A percentile compares a stretch with the other conserved stretches of the same genome.
phyloP scores from a whole-genome alignment of 1,140 invertebrate genomes.

The Chelonus insularis region DNA sequence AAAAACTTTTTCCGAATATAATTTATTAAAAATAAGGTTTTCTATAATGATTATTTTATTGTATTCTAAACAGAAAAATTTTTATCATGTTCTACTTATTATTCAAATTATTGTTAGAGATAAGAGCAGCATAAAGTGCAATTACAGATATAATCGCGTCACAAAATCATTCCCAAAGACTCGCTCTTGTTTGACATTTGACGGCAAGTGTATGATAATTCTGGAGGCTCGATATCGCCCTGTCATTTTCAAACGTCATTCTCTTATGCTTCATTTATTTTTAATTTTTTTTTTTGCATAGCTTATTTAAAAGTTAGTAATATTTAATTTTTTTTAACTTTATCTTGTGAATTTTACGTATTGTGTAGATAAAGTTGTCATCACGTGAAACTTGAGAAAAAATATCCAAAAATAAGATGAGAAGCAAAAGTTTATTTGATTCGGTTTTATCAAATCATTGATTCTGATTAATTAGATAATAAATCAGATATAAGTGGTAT shows the following conservation, averaged over 20 bases:
- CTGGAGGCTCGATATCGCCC: conserved; percentile 22
- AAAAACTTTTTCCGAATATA: no score
- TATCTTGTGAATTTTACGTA: no score
- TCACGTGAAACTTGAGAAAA: no score
- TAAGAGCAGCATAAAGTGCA: conserved; percentile 6
- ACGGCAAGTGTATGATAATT: conserved; percentile 14
- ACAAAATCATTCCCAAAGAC: conserved; percentile 1
- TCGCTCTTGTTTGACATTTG: conserved; percentile 6
- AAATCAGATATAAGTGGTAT: no score
- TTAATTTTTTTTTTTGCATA: conserved; percentile 15
- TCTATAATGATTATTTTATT: no score
- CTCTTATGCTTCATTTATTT: neutral
- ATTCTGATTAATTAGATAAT: no score
- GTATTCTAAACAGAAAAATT: no score
- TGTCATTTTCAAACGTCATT: conserved; percentile 22
- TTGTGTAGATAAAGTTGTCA: no score
- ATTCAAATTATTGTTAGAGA: conserved; percentile 8
- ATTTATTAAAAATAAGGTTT: no score
- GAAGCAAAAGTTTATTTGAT: no score
- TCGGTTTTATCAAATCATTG: no score
- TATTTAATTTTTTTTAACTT: neutral
- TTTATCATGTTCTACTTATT: conserved; percentile 3
- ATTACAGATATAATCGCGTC: neutral
- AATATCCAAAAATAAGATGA: no score
- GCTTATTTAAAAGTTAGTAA: neutral